Conservation (phyloP, 2,113 vertebrate genomes). For the Garra rufa region DNA sequence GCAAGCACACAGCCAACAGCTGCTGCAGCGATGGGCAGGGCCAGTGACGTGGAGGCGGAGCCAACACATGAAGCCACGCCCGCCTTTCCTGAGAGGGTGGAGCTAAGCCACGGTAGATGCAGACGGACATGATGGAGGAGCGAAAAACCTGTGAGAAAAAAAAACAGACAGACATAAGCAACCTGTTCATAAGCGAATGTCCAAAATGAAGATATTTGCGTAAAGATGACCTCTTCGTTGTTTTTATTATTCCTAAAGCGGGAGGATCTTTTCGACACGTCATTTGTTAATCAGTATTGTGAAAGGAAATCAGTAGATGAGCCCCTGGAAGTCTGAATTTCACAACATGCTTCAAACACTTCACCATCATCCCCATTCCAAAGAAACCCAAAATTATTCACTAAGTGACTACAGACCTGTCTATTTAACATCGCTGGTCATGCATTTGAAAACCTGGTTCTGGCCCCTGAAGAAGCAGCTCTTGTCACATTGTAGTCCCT, state of each 20-base stretch:
- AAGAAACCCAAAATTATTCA: too few relatives aligned
- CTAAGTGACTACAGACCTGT: too few relatives aligned
- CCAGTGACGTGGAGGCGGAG: constrained; percentile 45
- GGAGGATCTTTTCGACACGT: not conserved
- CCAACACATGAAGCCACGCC: not conserved
- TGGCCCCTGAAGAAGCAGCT: too few relatives aligned
- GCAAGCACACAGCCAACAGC: constrained; percentile 61
- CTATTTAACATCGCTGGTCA: too few relatives aligned
- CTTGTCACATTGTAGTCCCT: too few relatives aligned
- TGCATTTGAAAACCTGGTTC: too few relatives aligned
- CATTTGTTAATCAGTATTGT: not conserved
- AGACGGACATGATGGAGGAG: constrained; percentile 75
- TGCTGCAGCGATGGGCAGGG: constrained; percentile 50
- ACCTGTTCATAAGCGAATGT: not conserved
- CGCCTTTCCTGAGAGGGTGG: constrained; percentile 51
- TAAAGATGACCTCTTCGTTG: too few relatives aligned
- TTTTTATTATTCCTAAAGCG: not conserved
- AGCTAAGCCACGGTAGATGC: constrained; percentile 57
- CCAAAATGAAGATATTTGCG: not conserved
- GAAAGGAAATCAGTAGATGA: not conserved
- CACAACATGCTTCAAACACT: too few relatives aligned
- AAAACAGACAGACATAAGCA: not conserved
- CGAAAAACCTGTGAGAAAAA: constrained; percentile 67
- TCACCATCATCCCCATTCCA: too few relatives aligned
- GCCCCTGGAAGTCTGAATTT: not conserved